Conservation (phyloP, 2,113 vertebrate genomes). For the Coptodon rendalli region DNA sequence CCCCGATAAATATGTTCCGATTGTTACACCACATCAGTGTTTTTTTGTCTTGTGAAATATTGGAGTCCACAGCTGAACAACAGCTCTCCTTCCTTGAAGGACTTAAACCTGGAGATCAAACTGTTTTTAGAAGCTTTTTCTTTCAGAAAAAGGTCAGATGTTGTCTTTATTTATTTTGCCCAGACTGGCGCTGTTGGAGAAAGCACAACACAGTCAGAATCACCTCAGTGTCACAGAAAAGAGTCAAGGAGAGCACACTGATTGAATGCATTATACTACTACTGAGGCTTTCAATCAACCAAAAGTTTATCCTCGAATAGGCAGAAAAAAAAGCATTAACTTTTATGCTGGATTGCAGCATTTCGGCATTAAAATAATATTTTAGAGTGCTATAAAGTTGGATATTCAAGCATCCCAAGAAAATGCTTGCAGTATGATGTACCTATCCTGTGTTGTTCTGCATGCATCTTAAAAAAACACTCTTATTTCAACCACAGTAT, state of each 20-base stretch:
- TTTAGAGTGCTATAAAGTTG: not conserved
- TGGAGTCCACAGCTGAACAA: not conserved
- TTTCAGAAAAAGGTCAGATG: constrained; percentile 1
- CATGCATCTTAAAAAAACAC: not conserved
- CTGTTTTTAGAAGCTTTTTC: not conserved
- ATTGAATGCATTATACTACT: not conserved
- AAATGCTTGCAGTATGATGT: not conserved
- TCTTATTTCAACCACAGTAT: not conserved
- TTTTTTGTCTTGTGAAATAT: not conserved
- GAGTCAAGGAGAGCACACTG: not conserved
- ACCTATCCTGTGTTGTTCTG: not conserved
- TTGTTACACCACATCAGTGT: not conserved
- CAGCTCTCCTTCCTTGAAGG: not conserved
- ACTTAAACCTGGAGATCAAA: not conserved
- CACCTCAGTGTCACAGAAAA: not conserved
- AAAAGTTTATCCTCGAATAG: not conserved
- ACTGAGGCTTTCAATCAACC: not conserved
- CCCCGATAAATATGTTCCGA: not conserved
- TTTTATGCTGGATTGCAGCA: not conserved
- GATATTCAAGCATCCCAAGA: not conserved
- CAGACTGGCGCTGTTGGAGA: not conserved
- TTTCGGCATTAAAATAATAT: not conserved
- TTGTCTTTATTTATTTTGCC: not conserved
- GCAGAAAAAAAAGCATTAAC: not conserved
- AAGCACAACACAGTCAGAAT: not conserved